Conservation (phyloP, 2,113 vertebrate genomes). For the Forbesichthys agassizii region DNA sequence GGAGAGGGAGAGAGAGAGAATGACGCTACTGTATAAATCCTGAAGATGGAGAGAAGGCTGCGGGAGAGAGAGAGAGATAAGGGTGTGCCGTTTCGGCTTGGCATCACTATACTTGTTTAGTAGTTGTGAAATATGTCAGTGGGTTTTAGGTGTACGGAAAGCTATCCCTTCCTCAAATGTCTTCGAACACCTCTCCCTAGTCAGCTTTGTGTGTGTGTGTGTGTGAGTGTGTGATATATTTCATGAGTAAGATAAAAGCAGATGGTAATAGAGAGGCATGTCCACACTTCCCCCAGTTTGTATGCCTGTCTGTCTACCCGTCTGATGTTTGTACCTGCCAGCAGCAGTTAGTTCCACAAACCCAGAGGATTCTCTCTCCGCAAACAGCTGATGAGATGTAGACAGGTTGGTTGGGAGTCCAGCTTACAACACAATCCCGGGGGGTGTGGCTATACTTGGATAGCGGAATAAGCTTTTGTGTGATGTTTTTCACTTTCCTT, state of each 20-base stretch:
- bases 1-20: not conserved
- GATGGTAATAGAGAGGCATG: conserved; percentile 41
- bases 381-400: conserved; percentile 39
- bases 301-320: conserved; percentile 32
- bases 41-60: not conserved
- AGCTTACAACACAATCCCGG: not conserved
- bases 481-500: too few relatives aligned
- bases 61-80: not conserved
- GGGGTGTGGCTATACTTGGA: not conserved
- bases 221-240: not conserved
- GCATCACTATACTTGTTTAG: too few relatives aligned
- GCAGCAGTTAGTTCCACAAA: conserved; percentile 38
- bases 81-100: too few relatives aligned
- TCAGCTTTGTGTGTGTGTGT: conserved; percentile 14
- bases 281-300: conserved; percentile 21
- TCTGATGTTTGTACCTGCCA: conserved; percentile 56
- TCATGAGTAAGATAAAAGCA: not conserved
- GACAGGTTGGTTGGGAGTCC: conserved; percentile 9
- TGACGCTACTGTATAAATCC: not conserved
- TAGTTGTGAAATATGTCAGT: too few relatives aligned
- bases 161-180: not conserved
- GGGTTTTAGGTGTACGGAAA: not conserved
- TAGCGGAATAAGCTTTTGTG: not conserved
- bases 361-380: conserved; percentile 32
- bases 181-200: conserved; percentile 32